A percentile compares a stretch with the other conserved stretches of the same genome.
phyloP scores from a whole-genome alignment of 2,888 invertebrate species.

The Leucophenga maculata region DNA sequence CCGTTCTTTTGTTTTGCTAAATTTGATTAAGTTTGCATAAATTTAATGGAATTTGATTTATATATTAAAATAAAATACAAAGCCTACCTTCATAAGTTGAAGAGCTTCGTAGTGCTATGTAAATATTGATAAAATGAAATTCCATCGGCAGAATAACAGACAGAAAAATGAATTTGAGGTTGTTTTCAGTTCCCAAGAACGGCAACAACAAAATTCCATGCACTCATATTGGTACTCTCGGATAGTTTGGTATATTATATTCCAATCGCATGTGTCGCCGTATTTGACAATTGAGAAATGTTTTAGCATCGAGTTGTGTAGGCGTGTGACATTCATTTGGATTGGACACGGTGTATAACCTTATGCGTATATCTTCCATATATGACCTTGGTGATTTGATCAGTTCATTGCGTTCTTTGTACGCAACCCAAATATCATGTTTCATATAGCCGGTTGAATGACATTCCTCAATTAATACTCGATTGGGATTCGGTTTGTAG shows the following conservation, averaged over 20 bases:
- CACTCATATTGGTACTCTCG: conserved; percentile 9
- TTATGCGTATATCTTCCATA: conserved; percentile 5
- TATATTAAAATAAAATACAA: too few species aligned
- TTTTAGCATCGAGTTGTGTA: background rate
- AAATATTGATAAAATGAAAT: too few species aligned
- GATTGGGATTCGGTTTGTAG: background rate
- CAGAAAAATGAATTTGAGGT: conserved; percentile 16
- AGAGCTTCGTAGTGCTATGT: too few species aligned
- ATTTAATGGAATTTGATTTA: too few species aligned
- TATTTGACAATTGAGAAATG: conserved; percentile 28
- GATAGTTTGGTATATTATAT: conserved; percentile 11
- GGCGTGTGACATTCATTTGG: conserved; percentile 19
- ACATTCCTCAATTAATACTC: conserved; percentile 6
- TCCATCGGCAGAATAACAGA: too few species aligned
- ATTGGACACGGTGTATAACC: background rate
- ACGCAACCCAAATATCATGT: background rate
- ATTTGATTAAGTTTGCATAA: too few species aligned
- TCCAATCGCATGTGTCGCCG: conserved; percentile 23
- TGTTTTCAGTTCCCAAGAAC: too few species aligned
- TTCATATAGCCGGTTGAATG: conserved; percentile 29
- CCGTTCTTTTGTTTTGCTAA: too few species aligned
- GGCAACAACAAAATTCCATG: too few species aligned
- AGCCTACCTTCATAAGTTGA: too few species aligned
- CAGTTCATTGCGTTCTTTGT: background rate
- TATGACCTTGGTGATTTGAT: background rate